phyloP scores from a whole-genome alignment of 2,888 invertebrate genomes.

The Linnaemya vulpina region DNA sequence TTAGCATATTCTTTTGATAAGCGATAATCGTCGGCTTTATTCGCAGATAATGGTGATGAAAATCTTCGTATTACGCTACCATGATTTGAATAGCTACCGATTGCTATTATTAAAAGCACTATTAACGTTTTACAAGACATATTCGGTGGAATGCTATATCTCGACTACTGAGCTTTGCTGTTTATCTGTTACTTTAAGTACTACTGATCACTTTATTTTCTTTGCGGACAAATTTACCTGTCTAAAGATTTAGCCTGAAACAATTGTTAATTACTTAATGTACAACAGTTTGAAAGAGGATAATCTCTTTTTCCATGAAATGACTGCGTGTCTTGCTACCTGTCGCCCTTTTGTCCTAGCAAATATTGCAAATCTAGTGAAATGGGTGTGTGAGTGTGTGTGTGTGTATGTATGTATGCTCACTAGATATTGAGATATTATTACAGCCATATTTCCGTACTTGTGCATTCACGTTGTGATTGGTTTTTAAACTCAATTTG shows the following conservation, averaged over 20 bases:
- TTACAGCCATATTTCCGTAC: too few species aligned
- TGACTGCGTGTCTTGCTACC: slow-evolving; percentile 6
- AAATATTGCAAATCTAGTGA: not conserved
- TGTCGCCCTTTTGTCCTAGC: not conserved
- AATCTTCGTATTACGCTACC: not conserved
- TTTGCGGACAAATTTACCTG: slow-evolving; percentile 23
- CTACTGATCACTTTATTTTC: not conserved
- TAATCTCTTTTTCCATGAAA: slow-evolving; percentile 7
- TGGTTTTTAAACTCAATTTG: too few species aligned
- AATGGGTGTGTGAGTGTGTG: too few species aligned
- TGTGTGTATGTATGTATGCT: too few species aligned
- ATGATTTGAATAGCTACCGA: slow-evolving; percentile 1
- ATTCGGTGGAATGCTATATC: slow-evolving; percentile 21
- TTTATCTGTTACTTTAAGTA: slow-evolving; percentile 5
- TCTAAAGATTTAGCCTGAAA: not conserved
- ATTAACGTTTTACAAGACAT: slow-evolving; percentile 26
- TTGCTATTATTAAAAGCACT: slow-evolving; percentile 31
- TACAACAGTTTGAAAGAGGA: slow-evolving; percentile 10
- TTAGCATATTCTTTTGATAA: not conserved
- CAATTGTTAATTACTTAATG: slow-evolving; percentile 23
- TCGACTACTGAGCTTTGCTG: slow-evolving; percentile 41
- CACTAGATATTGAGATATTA: too few species aligned
- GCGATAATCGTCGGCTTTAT: slow-evolving; percentile 3
- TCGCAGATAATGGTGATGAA: not conserved
- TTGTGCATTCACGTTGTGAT: too few species aligned